phyloP scores from a whole-genome alignment of 1,140 invertebrate genomes.

The Gonatopus flavifemur region DNA sequence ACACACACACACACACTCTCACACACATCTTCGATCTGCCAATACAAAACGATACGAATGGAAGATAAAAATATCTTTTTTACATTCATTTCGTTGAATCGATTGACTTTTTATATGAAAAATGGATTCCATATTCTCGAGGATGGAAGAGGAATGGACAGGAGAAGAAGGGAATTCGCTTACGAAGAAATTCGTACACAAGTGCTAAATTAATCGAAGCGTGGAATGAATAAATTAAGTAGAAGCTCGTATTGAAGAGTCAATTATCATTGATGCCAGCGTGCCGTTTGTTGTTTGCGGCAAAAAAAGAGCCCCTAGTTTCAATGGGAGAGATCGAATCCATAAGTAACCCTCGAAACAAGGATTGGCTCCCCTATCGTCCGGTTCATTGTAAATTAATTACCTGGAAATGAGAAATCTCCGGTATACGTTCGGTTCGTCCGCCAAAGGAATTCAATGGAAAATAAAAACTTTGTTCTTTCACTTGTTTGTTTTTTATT shows the following conservation, averaged over 20 bases:
- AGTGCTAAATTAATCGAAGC: background rate
- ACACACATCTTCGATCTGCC: too few relatives aligned
- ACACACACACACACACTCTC: too few relatives aligned
- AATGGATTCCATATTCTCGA: too few relatives aligned
- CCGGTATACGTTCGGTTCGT: constrained; percentile 45
- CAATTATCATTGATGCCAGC: constrained; percentile 20
- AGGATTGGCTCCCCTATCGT: constrained; percentile 44
- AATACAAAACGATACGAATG: too few relatives aligned
- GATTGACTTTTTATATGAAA: too few relatives aligned
- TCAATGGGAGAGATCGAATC: constrained; percentile 38
- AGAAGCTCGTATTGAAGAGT: constrained; percentile 10
- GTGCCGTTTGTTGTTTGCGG: constrained; percentile 22
- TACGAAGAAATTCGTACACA: constrained; percentile 4
- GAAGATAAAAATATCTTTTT: too few relatives aligned
- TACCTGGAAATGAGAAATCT: constrained; percentile 60
- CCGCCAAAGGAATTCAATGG: constrained; percentile 35
- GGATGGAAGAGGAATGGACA: too few relatives aligned
- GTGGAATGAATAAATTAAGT: constrained; percentile 1
- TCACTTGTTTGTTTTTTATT: background rate
- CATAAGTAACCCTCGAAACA: constrained; percentile 48
- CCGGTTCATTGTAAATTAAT: constrained; percentile 60
- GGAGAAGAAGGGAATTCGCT: too few relatives aligned
- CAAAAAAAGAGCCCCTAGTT: constrained; percentile 18
- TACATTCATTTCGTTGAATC: too few relatives aligned
- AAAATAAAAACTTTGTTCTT: constrained; percentile 53